Evolutionary conservation across 2,888 invertebrate species (phyloP).

Genomic region (Caenorhabditis becei): DNA sequence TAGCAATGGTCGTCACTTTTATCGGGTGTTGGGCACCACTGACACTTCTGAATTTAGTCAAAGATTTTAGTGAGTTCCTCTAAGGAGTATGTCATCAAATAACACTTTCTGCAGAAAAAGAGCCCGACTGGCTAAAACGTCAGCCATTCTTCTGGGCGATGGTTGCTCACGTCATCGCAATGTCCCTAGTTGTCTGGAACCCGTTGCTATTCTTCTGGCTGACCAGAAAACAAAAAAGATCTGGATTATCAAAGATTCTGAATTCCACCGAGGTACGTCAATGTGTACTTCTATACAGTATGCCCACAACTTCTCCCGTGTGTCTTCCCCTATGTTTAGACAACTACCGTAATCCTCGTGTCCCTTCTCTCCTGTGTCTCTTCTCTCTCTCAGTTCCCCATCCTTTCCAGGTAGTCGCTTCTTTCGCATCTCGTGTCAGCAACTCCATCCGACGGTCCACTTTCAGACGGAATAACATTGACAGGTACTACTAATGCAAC

Average conservation of each 20-base stretch:
- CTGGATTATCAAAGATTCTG: slow-evolving; percentile 76
- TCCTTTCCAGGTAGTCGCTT: slow-evolving; percentile 69
- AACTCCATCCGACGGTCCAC: slow-evolving; percentile 66
- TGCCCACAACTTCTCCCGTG: neutral
- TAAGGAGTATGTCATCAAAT: neutral
- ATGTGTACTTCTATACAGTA: neutral
- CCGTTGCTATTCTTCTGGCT: slow-evolving; percentile 81
- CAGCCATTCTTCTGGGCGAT: slow-evolving; percentile 81
- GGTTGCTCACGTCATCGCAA: slow-evolving; percentile 79
- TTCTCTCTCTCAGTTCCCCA: neutral
- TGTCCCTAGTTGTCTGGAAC: slow-evolving; percentile 81
- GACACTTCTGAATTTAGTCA: slow-evolving; percentile 79
- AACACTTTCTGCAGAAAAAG: slow-evolving; percentile 68
- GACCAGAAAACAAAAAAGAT: slow-evolving; percentile 80
- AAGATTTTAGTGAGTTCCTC: slow-evolving; percentile 78
- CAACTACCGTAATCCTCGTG: neutral
- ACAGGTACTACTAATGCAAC: slow-evolving; percentile 61
- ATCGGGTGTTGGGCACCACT: slow-evolving; percentile 80
- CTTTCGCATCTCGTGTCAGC: slow-evolving; percentile 70
- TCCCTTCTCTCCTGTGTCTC: neutral
- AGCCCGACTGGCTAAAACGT: slow-evolving; percentile 72
- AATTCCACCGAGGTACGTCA: slow-evolving; percentile 76
- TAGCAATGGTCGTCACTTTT: slow-evolving; percentile 88
- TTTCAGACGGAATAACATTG: slow-evolving; percentile 62
- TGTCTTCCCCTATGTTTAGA: neutral